These are phyloP conservation scores for Lycodopsis pacificus DNA, from an alignment of 2,797 vertebrate genomes.

Conservation along the genomic window DNA sequence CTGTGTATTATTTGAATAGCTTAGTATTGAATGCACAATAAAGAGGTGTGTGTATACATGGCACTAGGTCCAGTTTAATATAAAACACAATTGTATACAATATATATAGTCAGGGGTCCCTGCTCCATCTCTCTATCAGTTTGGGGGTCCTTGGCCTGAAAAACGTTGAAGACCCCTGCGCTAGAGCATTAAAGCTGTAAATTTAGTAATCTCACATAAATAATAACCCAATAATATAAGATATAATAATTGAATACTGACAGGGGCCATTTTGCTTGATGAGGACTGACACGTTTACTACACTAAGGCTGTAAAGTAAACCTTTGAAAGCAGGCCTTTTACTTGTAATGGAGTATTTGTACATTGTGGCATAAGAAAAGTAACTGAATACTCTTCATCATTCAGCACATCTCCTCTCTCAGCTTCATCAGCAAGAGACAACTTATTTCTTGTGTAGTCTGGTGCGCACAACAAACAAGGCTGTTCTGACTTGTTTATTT, in stretches of 20 bases:
- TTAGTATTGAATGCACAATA: too few relatives aligned
- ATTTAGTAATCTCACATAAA: neutral
- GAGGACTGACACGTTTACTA: neutral
- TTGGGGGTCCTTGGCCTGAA: too few relatives aligned
- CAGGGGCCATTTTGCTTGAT: neutral
- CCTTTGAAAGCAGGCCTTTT: neutral
- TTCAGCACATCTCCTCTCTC: conserved; percentile 17
- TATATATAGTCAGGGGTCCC: too few relatives aligned
- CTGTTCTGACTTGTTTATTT: conserved; percentile 70
- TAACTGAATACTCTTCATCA: conserved; percentile 31
- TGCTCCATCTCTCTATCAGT: too few relatives aligned
- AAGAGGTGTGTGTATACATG: too few relatives aligned
- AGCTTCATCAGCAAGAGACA: conserved; percentile 45
- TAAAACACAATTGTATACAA: too few relatives aligned
- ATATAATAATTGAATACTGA: neutral
- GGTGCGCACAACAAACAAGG: conserved; percentile 67
- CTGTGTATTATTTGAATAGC: too few relatives aligned
- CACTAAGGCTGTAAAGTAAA: neutral
- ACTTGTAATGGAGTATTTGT: conserved; percentile 12
- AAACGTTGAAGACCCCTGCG: too few relatives aligned
- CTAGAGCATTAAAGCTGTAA: neutral
- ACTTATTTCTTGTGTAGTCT: conserved; percentile 62
- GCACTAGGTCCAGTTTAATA: too few relatives aligned
- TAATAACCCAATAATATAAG: neutral
- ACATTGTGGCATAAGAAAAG: conserved; percentile 5